phyloP scores from a whole-genome alignment of 2,888 invertebrate species.

The Petrolisthes cinctipes region DNA sequence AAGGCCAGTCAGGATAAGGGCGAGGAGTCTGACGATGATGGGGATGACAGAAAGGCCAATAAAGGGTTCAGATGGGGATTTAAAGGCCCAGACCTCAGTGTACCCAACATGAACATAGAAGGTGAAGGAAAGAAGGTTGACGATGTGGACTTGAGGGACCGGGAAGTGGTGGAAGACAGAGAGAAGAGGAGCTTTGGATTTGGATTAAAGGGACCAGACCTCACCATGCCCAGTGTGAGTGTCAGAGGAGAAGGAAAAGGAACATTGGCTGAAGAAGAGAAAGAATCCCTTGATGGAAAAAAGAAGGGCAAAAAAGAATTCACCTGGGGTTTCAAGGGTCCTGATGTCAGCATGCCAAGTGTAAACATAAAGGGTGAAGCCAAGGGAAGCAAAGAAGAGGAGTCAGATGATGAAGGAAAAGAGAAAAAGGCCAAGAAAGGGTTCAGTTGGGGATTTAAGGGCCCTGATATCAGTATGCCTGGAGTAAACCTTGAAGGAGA shows the following conservation, averaged over 20 bases:
- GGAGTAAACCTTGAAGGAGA: constrained; percentile 10
- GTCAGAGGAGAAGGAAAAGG: constrained; percentile 14
- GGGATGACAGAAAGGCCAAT: constrained; percentile 6
- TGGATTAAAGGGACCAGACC: constrained; percentile 38
- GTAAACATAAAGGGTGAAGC: constrained; percentile 19
- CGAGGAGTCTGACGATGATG: constrained; percentile 6
- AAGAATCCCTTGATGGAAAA: constrained; percentile 7
- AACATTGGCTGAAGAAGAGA: neutral
- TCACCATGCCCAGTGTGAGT: constrained; percentile 34
- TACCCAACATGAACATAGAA: constrained; percentile 30
- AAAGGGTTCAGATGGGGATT: constrained; percentile 38
- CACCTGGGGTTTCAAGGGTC: constrained; percentile 34
- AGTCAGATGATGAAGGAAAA: constrained; percentile 17
- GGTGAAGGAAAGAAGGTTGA: neutral
- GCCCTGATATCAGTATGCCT: constrained; percentile 17
- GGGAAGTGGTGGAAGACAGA: constrained; percentile 16
- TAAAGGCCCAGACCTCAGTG: constrained; percentile 35
- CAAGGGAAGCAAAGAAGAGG: neutral
- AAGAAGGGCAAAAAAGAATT: constrained; percentile 36
- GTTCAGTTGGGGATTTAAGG: constrained; percentile 23
- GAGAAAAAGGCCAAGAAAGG: constrained; percentile 11
- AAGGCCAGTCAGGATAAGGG: constrained; percentile 6
- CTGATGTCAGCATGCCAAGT: constrained; percentile 44
- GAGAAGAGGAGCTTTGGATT: constrained; percentile 26
- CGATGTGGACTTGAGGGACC: neutral